Evolutionary conservation across 2,888 invertebrate genomes (phyloP).

Genomic region (Dichetophora obliterata): DNA sequence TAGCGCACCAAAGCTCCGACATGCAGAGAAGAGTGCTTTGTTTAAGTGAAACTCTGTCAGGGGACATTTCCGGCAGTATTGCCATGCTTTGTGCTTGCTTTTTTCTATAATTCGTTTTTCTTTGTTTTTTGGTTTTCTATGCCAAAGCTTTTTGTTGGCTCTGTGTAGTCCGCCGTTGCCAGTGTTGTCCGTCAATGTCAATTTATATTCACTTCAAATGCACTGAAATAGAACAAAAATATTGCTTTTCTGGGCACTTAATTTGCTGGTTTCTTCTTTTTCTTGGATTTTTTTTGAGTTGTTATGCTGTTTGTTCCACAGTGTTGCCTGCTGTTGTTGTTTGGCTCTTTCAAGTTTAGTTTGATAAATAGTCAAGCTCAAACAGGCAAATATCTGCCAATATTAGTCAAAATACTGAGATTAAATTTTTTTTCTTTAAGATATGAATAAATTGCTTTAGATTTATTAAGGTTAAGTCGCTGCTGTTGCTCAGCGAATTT

Average conservation of each 20-base stretch:
- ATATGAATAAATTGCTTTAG: too few relatives aligned
- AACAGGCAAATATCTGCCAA: too few relatives aligned
- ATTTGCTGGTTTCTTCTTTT: background rate
- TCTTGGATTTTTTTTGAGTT: too few relatives aligned
- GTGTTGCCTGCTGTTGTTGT: too few relatives aligned
- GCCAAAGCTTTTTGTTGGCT: background rate
- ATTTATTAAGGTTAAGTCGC: too few relatives aligned
- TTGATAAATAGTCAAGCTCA: too few relatives aligned
- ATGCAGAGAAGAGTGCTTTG: background rate
- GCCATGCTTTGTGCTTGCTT: background rate
- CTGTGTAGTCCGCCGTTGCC: background rate
- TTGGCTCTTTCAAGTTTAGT: too few relatives aligned
- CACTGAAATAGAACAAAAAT: constrained; percentile 28
- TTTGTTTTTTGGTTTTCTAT: background rate
- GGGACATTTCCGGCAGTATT: constrained; percentile 28
- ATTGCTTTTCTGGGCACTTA: constrained; percentile 2
- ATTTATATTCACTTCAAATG: constrained; percentile 32
- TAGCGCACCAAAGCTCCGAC: background rate
- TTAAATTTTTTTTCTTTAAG: too few relatives aligned
- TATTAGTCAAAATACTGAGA: too few relatives aligned
- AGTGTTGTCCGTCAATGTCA: constrained; percentile 24
- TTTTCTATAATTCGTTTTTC: background rate
- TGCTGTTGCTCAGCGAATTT: too few relatives aligned
- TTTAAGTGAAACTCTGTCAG: constrained; percentile 30
- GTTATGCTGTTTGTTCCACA: background rate